Evolutionary conservation across 2,888 invertebrate genomes (phyloP).

Genomic region (Scaptomyza tumidula): DNA sequence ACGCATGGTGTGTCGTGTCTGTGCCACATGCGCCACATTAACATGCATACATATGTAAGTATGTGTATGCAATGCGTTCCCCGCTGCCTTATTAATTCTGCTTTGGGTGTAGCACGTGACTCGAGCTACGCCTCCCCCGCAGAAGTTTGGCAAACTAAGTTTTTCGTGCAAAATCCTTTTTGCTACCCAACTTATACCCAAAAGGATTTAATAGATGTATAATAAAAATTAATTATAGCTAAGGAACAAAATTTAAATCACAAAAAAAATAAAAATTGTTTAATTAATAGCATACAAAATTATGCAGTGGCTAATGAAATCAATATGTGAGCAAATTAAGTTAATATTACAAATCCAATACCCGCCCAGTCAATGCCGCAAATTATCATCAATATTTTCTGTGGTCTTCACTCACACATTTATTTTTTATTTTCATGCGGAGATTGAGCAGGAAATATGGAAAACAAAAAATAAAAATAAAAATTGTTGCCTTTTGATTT

Average conservation of each 20-base stretch:
- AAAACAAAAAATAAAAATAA: slow-evolving; percentile 11
- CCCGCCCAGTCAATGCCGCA: slow-evolving; percentile 40
- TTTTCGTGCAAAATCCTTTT: slow-evolving; percentile 26
- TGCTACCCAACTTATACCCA: slow-evolving; percentile 12
- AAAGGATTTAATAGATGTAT: slow-evolving; percentile 2
- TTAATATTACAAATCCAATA: slow-evolving; percentile 68
- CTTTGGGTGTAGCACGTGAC: slow-evolving; percentile 38
- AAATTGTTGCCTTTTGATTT: slow-evolving; percentile 65
- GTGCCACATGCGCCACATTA: slow-evolving; percentile 66
- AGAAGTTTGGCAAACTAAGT: slow-evolving; percentile 26
- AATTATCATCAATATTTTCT: slow-evolving; percentile 56
- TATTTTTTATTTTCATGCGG: slow-evolving; percentile 5
- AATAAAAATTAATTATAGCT: neutral
- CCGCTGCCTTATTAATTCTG: slow-evolving; percentile 53
- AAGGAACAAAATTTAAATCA: neutral
- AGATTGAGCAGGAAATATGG: slow-evolving; percentile 50
- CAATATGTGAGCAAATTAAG: slow-evolving; percentile 58
- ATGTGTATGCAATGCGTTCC: slow-evolving; percentile 20
- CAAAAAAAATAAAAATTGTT: neutral
- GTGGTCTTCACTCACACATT: slow-evolving; percentile 15
- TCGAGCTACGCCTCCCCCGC: slow-evolving; percentile 11
- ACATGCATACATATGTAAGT: slow-evolving; percentile 46
- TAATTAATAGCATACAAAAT: neutral
- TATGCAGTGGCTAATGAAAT: slow-evolving; percentile 54
- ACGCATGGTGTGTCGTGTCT: slow-evolving; percentile 36